A percentile compares a stretch with the other conserved stretches of the same genome.
These are phyloP conservation scores for Linurgus olivaceus DNA, from an alignment of 2,797 vertebrate species.

Conservation along the genomic window DNA sequence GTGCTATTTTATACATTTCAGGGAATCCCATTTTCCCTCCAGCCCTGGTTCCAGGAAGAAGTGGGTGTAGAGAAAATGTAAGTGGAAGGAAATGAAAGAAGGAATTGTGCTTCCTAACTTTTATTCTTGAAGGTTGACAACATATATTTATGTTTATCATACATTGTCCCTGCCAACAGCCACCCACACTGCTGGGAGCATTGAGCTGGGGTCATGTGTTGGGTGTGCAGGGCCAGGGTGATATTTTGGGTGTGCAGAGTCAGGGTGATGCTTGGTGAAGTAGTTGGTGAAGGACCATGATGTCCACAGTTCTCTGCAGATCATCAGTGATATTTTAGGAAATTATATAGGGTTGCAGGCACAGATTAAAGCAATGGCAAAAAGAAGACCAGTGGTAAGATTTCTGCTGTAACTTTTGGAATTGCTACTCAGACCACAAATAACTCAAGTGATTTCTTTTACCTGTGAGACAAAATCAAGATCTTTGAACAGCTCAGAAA, in stretches of 20 bases:
- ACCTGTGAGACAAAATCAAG: background rate
- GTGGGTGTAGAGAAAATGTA: background rate
- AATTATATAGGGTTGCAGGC: background rate
- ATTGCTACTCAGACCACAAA: background rate
- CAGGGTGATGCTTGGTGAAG: background rate
- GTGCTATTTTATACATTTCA: background rate
- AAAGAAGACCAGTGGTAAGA: background rate
- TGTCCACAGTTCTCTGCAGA: background rate
- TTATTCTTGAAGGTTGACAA: background rate
- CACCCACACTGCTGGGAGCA: background rate
- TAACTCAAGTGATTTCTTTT: background rate
- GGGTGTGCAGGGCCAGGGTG: background rate
- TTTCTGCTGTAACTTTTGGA: background rate
- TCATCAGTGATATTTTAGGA: background rate
- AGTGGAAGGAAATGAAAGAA: background rate
- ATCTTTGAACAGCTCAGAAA: background rate
- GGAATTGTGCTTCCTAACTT: background rate
- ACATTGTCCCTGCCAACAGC: background rate
- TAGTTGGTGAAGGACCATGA: background rate
- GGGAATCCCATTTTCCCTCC: background rate
- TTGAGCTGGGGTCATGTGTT: accelerated
- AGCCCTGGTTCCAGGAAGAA: background rate
- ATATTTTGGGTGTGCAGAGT: background rate
- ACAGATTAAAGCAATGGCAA: background rate
- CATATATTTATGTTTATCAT: background rate